phyloP scores from a whole-genome alignment of 2,888 invertebrate species.

The Machimus atricapillus region DNA sequence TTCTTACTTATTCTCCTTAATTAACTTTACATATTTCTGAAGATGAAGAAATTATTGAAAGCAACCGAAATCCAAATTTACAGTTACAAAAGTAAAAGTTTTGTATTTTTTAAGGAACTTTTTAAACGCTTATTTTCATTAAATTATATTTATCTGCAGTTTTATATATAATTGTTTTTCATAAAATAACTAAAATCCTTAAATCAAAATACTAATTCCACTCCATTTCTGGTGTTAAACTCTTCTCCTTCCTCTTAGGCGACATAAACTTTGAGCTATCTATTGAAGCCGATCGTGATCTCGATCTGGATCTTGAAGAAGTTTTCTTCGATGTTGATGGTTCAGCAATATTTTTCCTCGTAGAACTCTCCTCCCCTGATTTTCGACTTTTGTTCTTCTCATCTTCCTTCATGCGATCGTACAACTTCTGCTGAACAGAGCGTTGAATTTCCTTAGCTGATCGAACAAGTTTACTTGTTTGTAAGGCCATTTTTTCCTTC shows the following conservation, averaged over 20 bases:
- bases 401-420: conserved; percentile 56
- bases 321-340: neutral
- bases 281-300: conserved; percentile 40
- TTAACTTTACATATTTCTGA: no score
- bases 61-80: no score
- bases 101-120: neutral
- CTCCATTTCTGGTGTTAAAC: conserved; percentile 44
- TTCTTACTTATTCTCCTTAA: no score
- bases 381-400: conserved; percentile 46
- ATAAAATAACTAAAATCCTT: neutral
- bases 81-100: neutral
- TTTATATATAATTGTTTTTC: neutral
- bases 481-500: conserved; percentile 49
- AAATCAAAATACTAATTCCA: neutral
- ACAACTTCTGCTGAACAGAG: conserved; percentile 56
- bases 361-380: conserved; percentile 50
- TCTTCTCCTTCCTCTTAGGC: conserved; percentile 47
- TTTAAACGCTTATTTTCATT: neutral
- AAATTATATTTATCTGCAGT: neutral
- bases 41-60: no score
- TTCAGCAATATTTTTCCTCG: conserved; percentile 48
- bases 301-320: neutral
- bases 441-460: conserved; percentile 58
- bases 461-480: conserved; percentile 56
- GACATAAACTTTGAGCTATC: conserved; percentile 49